Evolutionary conservation across 1,140 invertebrate genomes (phyloP).

Genomic region (Triops longicaudatus): DNA sequence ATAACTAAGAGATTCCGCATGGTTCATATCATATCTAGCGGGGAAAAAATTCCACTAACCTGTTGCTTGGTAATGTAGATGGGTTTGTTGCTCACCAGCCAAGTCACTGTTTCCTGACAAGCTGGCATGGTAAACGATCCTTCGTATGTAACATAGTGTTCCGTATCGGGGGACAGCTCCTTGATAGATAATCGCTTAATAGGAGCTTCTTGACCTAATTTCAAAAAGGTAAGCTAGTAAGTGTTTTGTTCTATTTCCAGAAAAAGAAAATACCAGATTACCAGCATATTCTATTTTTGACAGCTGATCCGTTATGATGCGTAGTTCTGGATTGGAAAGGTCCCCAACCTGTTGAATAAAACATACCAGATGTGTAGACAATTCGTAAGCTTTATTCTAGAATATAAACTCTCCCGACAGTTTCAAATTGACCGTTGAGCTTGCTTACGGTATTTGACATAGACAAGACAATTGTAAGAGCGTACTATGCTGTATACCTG

Average conservation of each 20-base stretch:
- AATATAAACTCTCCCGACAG: neutral
- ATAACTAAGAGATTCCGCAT: constrained; percentile 53
- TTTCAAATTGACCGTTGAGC: neutral
- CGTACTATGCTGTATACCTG: constrained; percentile 67
- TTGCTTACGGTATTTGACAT: neutral
- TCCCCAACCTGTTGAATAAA: constrained; percentile 15
- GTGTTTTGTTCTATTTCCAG: neutral
- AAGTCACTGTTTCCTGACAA: constrained; percentile 86
- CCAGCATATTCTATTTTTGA: constrained; percentile 27
- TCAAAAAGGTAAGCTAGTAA: neutral
- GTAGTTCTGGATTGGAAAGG: constrained; percentile 9
- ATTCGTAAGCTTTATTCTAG: constrained; percentile 19
- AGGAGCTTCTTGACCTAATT: constrained; percentile 61
- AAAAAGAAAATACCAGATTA: neutral
- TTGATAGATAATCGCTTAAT: constrained; percentile 73
- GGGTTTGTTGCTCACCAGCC: constrained; percentile 92
- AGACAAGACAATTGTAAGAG: constrained; percentile 29
- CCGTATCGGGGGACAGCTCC: constrained; percentile 74
- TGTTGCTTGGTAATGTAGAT: constrained; percentile 89
- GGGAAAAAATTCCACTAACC: constrained; percentile 44
- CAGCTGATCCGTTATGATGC: constrained; percentile 22
- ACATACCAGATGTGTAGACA: constrained; percentile 2
- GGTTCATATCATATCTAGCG: neutral
- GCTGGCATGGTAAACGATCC: constrained; percentile 92
- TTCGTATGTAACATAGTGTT: constrained; percentile 93